Evolutionary conservation across 1,140 invertebrate species (phyloP).

Genomic region (Elymnias hypermnestra): DNA sequence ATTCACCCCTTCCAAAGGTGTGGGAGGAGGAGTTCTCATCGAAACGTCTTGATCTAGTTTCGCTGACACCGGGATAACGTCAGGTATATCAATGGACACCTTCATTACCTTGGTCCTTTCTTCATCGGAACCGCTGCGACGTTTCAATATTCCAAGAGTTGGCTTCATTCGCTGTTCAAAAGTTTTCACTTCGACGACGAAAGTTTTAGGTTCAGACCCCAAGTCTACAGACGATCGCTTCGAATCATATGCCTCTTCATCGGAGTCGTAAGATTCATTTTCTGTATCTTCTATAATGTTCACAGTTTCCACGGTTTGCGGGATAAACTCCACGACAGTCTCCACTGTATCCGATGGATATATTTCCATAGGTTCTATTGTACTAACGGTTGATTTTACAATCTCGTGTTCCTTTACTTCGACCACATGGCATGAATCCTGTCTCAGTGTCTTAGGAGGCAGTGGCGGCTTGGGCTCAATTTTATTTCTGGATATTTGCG

Average conservation of each 20-base stretch:
- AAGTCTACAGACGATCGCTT: conserved; percentile 33
- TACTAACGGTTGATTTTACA: conserved; percentile 74
- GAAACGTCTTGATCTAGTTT: conserved; percentile 29
- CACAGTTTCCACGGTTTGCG: conserved; percentile 48
- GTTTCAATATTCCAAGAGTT: conserved; percentile 59
- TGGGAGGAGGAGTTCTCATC: conserved; percentile 35
- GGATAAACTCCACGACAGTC: conserved; percentile 48
- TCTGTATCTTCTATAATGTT: conserved; percentile 76
- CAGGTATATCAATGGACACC: conserved; percentile 35
- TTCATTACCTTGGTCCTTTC: conserved; percentile 33
- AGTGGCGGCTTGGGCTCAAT: conserved; percentile 30
- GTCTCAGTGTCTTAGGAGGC: conserved; percentile 16
- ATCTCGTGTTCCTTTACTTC: conserved; percentile 78
- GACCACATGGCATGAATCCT: conserved; percentile 71
- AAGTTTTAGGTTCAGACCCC: conserved; percentile 58
- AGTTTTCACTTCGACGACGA: conserved; percentile 57
- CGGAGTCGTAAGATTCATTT: conserved; percentile 77
- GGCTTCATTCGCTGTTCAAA: conserved; percentile 57
- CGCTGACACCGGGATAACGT: conserved; percentile 31
- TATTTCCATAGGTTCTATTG: conserved; percentile 50
- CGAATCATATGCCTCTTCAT: conserved; percentile 55
- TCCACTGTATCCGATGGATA: conserved; percentile 42
- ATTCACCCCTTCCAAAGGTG: conserved; percentile 28
- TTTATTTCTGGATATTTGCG: conserved; percentile 80
- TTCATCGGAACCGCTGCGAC: conserved; percentile 28